These are phyloP conservation scores for Upupa epops DNA, from an alignment of 2,113 vertebrate species.

Conservation along the genomic window DNA sequence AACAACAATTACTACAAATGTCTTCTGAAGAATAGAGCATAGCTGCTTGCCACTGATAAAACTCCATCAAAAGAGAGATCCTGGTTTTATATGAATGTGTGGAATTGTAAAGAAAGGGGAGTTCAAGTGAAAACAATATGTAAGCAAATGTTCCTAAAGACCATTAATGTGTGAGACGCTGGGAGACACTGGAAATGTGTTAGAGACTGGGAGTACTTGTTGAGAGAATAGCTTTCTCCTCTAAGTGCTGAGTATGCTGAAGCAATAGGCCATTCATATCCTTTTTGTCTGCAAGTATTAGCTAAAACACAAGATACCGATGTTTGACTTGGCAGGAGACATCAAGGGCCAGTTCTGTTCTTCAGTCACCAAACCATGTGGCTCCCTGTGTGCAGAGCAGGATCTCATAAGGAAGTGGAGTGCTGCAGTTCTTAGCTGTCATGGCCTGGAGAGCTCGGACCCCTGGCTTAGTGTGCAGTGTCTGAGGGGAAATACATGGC, in stretches of 20 bases:
- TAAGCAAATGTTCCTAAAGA: background rate
- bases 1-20: background rate
- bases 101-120: background rate
- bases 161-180: too few species aligned
- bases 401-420: background rate
- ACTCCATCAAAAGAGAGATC: background rate
- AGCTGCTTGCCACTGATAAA: background rate
- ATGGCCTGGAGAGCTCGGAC: background rate
- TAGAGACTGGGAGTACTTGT: background rate
- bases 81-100: background rate
- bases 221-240: background rate
- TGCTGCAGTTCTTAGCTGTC: background rate
- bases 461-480: background rate
- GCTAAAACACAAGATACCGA: constrained; percentile 44
- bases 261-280: background rate
- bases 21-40: background rate
- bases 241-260: background rate
- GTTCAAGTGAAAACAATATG: background rate
- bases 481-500: background rate
- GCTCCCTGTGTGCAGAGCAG: background rate
- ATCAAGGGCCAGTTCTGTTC: background rate
- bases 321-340: constrained; percentile 7
- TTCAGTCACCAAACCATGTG: background rate
- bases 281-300: constrained; percentile 32
- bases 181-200: background rate